Evolutionary conservation across 2,888 invertebrate genomes (phyloP), one percentile per base, ranked within the genome.

Genomic region (Zelleria hepariella): DNA sequence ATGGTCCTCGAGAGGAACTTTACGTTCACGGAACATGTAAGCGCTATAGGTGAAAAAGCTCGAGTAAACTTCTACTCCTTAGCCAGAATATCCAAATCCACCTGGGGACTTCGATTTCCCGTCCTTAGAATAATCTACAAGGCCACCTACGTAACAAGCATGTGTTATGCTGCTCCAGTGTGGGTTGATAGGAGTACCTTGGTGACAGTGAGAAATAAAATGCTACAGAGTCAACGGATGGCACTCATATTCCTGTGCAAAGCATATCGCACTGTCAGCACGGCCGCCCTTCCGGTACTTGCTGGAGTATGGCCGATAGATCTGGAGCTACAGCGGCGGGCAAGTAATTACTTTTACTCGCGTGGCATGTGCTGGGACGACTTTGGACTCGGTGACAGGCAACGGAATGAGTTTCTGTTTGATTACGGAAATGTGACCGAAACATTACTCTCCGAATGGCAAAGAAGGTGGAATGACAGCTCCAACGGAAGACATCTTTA

Each of bases 281-380:
- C 66, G 0, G 64, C 63, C 0, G 68, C 68, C 2, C 55, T 70
- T 54, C 64, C 66, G 0, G 69, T 70, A 23, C 61, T 70, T 0
- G 69, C 68, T 0, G 68, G 68, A 0, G 68, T 68, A 7, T 61
- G 69, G 48, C 68, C 70, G 7, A 66, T 64, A 5, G 67, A 68
- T 58, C 62, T 67, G 27, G 63, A 58, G 26, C 42, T 54, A 27
- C 42, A 32, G 10, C 32, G 32, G 10, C 32, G 32, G 5, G 32
- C 32, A 32, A 32, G 32, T 32, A 32, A 32, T 10, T 32, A 32
- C 10, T 32, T 32, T 32, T 32, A 32, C 32, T 32, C 32, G 5
- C 32, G 32, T 7, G 10, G 32, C 10, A 32, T 32, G 32, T 7
- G 6, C 32, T 32, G 32, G 5, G 32, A 32, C 10, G 32, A 32